Base-by-base conservation (phyloP, 2,113 vertebrate genomes). In the Charina bottae region DNA sequence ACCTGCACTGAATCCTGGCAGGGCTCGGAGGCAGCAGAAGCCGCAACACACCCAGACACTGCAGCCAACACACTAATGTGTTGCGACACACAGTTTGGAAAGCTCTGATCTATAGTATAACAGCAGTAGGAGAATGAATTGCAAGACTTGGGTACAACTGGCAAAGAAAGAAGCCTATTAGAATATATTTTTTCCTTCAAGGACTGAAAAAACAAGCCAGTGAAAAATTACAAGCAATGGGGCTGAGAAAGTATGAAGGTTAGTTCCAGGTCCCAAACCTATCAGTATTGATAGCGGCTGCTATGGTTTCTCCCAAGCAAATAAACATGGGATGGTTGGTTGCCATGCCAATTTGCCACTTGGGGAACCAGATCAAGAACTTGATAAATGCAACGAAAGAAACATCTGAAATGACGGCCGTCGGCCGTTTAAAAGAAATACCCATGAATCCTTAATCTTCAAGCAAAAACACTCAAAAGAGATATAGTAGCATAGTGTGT, bases 401-500 rank as follows among this genome's bases (percentile, higher is more conserved):
- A n/a, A 42, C 1, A 7, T 42, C 17, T 90, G 90, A 85, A 62
- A 85, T 5, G 12, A 58, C 42, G 42, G 58, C 21, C 2, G 49
- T 21, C 42, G 42, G 58, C 21, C 2, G 49, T 21, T 85, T 85
- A 49, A 83, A 83, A 90, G 49, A 83, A 28, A 21, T 83, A 90
- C 24, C 8, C 2, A 59, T 90, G 89, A 23, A 83, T 58, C 33
- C 62, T 90, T 58, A 42, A 58, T 26, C 53, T 42, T 56, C 54
- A 26, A 78, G 46, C 56, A 62, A 60, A 56, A 33, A 58, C n/a
- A 90, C 28, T 91, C n/a, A 23, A 2, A 3, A 10, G 83, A 91
- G 89, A 93, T 55, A 88, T 94, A 12, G 0, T 42, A 37, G 42
- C 62, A 28, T 85, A 88, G 93, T 95, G 92, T 93, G 87, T 23